A percentile compares a stretch with the other conserved stretches of the same genome.
phyloP scores from a whole-genome alignment of 1,140 invertebrate genomes.

The Proales similis region DNA sequence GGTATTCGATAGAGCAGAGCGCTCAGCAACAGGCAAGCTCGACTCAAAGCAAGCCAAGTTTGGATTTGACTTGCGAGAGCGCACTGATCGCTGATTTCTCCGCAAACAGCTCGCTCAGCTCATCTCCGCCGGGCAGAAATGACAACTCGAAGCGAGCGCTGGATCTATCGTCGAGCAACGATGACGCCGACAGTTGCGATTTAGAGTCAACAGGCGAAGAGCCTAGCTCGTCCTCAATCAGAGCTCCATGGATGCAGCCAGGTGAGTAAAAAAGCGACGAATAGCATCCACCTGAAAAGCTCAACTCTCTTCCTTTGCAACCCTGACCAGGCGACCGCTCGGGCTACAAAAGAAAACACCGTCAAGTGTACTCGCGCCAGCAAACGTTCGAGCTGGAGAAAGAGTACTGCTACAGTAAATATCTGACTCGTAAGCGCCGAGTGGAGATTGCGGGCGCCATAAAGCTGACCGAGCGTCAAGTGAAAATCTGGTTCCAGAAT shows the following conservation, averaged over 20 bases:
- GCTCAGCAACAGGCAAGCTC: too few species aligned
- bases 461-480: constrained; percentile 36
- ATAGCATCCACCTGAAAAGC: background rate
- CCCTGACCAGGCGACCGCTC: constrained; percentile 24
- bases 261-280: constrained; percentile 1
- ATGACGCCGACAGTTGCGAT: background rate
- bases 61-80: too few species aligned
- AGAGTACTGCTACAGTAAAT: constrained; percentile 38
- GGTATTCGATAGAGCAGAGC: too few species aligned
- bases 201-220: background rate
- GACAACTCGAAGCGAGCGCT: background rate
- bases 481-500: constrained; percentile 38
- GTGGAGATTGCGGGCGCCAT: constrained; percentile 28
- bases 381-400: constrained; percentile 39
- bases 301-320: background rate
- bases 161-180: constrained; percentile 3
- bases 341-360: constrained; percentile 32
- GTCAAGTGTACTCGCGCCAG: constrained; percentile 36
- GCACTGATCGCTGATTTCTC: constrained; percentile 10
- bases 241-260: constrained; percentile 20
- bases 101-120: background rate
- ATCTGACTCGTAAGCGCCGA: constrained; percentile 34
- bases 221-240: constrained; percentile 2
- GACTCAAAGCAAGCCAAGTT: too few species aligned
- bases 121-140: constrained; percentile 20